These are phyloP conservation scores for Corythornis madagascariensis DNA, from an alignment of 2,113 vertebrate genomes.

Conservation along the genomic window DNA sequence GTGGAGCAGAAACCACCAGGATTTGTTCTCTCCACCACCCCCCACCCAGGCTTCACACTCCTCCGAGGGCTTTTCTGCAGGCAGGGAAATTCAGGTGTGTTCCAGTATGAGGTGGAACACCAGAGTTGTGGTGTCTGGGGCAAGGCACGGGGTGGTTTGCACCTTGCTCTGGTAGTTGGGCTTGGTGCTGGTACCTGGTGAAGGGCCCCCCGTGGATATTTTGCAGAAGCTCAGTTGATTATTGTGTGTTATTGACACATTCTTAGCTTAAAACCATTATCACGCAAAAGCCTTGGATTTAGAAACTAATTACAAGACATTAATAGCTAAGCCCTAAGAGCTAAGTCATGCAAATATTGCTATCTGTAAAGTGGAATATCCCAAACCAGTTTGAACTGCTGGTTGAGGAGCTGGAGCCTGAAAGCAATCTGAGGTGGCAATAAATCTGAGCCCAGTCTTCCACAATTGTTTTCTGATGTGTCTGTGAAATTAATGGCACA, in stretches of 20 bases:
- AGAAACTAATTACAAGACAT: conserved; percentile 72
- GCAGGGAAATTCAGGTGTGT: neutral
- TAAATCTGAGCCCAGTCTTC: conserved; percentile 39
- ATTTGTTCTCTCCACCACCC: neutral
- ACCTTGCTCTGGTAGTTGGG: neutral
- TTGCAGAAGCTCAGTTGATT: conserved; percentile 48
- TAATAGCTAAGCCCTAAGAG: conserved; percentile 68
- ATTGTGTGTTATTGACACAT: conserved; percentile 66
- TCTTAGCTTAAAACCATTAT: conserved; percentile 67
- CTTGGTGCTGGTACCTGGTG: neutral
- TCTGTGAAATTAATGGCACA: conserved; percentile 27
- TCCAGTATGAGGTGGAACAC: neutral
- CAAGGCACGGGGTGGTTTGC: neutral
- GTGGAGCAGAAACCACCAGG: accelerated
- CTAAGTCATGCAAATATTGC: conserved; percentile 64
- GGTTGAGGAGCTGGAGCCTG: conserved; percentile 57
- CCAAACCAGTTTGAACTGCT: conserved; percentile 56
- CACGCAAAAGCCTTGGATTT: conserved; percentile 67
- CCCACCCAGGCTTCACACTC: accelerated
- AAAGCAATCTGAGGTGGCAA: conserved; percentile 37
- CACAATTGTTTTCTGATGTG: neutral
- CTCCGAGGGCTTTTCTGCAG: neutral
- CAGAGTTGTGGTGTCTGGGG: neutral
- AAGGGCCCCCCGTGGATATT: neutral
- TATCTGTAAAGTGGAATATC: conserved; percentile 44